Conservation (phyloP, 2,888 invertebrate genomes). For the Sesamia inferens region DNA sequence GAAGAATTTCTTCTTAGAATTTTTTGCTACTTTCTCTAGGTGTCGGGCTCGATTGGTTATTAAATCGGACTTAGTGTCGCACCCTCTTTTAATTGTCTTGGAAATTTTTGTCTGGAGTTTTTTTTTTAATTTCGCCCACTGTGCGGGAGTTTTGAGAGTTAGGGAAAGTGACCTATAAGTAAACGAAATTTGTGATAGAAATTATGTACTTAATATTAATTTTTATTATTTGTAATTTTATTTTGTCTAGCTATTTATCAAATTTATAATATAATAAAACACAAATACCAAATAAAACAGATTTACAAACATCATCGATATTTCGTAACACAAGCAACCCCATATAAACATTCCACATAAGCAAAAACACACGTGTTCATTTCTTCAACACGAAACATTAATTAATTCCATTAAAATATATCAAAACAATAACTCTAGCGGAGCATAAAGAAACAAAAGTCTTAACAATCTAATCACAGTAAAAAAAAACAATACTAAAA, state of each 20-base stretch:
- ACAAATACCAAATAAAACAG: too few species aligned
- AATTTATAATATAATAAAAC: not conserved
- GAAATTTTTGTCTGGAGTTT: constrained; percentile 64
- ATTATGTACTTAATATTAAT: not conserved
- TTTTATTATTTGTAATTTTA: not conserved
- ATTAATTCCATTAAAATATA: constrained; percentile 22
- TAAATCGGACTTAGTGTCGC: constrained; percentile 85
- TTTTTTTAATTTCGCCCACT: constrained; percentile 57
- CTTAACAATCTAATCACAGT: constrained; percentile 64
- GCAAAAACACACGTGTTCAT: not conserved
- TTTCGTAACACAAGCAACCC: not conserved
- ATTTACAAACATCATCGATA: not conserved
- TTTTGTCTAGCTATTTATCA: not conserved
- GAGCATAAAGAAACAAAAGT: constrained; percentile 61
- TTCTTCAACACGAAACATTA: constrained; percentile 19
- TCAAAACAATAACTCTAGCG: constrained; percentile 67
- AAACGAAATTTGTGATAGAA: not conserved
- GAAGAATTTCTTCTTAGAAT: constrained; percentile 77
- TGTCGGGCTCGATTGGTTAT: constrained; percentile 87
- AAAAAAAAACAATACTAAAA: constrained; percentile 71
- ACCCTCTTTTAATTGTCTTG: constrained; percentile 77
- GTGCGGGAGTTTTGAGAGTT: constrained; percentile 28
- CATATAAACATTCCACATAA: not conserved
- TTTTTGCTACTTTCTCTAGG: constrained; percentile 76
- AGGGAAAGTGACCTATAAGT: constrained; percentile 17